Evolutionary conservation across 2,113 vertebrate genomes (phyloP).

Genomic region (Stomatorhinus ivindoensis): DNA sequence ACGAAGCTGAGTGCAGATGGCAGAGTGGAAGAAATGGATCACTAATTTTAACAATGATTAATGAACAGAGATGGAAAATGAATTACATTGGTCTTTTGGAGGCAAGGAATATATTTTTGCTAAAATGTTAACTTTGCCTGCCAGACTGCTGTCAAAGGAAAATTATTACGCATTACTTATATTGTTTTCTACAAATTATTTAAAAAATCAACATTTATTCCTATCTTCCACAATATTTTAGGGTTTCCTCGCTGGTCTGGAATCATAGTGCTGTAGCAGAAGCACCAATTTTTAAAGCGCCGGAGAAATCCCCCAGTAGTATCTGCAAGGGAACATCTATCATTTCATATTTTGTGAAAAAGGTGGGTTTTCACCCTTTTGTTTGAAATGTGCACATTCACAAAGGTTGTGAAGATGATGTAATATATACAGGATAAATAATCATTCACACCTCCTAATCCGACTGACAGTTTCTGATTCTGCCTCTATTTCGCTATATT

Average conservation of each 20-base stretch:
- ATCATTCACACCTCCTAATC: constrained; percentile 1
- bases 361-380: background rate
- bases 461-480: background rate
- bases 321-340: background rate
- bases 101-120: constrained; percentile 96
- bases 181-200: constrained; percentile 81
- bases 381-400: background rate
- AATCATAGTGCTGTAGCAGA: constrained; percentile 20
- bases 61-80: constrained; percentile 99
- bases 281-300: background rate
- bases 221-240: constrained; percentile 86
- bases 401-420: constrained; percentile 1
- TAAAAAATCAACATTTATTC: constrained; percentile 97
- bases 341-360: background rate
- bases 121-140: constrained; percentile 98
- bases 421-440: background rate
- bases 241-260: background rate
- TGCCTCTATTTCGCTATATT: background rate
- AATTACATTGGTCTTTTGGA: constrained; percentile 99
- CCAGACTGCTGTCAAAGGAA: constrained; percentile 71
- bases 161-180: constrained; percentile 24
- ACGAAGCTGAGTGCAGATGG: constrained; percentile 99
- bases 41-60: constrained; percentile 99
- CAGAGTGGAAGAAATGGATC: constrained; percentile 99
- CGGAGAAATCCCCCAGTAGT: background rate